Conservation (phyloP, 2,888 invertebrate species). For the Dryobotodes eremita region DNA sequence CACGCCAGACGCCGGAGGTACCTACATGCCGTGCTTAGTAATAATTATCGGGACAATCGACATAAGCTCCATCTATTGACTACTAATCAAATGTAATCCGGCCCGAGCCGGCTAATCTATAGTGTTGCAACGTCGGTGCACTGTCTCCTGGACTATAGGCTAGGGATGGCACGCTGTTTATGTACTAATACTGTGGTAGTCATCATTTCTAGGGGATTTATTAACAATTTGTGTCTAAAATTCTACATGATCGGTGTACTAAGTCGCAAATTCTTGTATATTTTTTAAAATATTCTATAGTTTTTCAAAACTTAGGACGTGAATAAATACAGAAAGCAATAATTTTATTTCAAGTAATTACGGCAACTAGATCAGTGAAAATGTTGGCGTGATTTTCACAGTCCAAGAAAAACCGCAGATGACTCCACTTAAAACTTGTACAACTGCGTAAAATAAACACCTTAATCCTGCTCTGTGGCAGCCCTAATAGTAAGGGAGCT, state of each 20-base stretch:
- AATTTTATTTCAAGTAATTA: background rate
- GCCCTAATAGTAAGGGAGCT: slow-evolving; percentile 65
- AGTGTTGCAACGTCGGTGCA: slow-evolving; percentile 63
- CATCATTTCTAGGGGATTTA: background rate
- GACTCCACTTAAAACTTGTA: background rate
- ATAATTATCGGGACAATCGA: slow-evolving; percentile 71
- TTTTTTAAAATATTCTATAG: background rate
- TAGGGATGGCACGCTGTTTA: slow-evolving; percentile 56
- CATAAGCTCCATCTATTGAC: slow-evolving; percentile 73
- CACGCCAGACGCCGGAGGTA: slow-evolving; percentile 61
- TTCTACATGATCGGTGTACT: too few relatives aligned
- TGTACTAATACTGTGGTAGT: background rate
- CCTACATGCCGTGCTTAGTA: slow-evolving; percentile 59
- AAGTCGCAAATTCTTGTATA: background rate
- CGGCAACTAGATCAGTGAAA: background rate
- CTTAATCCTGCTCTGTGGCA: slow-evolving; percentile 14
- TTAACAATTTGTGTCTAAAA: background rate
- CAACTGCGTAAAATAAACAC: background rate
- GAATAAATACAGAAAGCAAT: background rate
- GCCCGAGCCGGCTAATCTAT: slow-evolving; percentile 64
- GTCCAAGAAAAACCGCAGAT: background rate
- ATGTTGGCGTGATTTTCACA: background rate
- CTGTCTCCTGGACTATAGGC: slow-evolving; percentile 59
- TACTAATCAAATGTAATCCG: slow-evolving; percentile 81
- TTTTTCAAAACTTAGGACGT: background rate